phyloP scores from a whole-genome alignment of 2,113 vertebrate species.

The Tringa solitaria region DNA sequence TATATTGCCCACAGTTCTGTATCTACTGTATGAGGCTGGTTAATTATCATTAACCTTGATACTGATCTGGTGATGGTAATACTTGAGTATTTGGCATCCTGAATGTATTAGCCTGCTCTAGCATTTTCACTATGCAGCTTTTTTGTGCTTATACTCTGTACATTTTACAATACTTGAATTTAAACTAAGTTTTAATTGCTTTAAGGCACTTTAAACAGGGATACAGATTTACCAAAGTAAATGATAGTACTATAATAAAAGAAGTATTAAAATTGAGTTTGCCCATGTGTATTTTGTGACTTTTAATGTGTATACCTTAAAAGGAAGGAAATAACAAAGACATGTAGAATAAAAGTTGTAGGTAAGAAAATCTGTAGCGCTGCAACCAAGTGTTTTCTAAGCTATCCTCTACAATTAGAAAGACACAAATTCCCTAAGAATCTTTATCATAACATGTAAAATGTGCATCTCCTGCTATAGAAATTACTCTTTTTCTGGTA shows the following conservation, averaged over 20 bases:
- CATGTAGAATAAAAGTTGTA: not conserved
- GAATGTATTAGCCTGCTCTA: constrained; percentile 68
- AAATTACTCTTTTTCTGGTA: not conserved
- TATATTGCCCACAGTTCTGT: not conserved
- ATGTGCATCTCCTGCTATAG: not conserved
- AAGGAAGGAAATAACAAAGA: not conserved
- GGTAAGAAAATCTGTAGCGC: not conserved
- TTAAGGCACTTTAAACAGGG: constrained; percentile 65
- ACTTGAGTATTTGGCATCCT: constrained; percentile 48
- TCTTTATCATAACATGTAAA: not conserved
- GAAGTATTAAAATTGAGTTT: constrained; percentile 20
- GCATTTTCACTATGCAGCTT: constrained; percentile 56
- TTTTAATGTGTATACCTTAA: not conserved
- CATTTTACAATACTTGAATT: constrained; percentile 72
- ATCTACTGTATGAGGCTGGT: constrained; percentile 19
- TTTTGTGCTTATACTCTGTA: constrained; percentile 58
- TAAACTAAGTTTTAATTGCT: constrained; percentile 67
- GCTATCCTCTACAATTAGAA: not conserved
- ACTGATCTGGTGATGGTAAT: constrained; percentile 33
- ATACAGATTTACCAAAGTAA: constrained; percentile 75
- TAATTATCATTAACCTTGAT: constrained; percentile 19
- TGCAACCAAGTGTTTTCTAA: not conserved
- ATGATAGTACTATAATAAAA: constrained; percentile 56
- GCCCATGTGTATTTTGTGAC: not conserved
- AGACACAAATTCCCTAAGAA: not conserved